Base-by-base conservation (phyloP, 2,888 invertebrate genomes). In the Leuctra nigra region DNA sequence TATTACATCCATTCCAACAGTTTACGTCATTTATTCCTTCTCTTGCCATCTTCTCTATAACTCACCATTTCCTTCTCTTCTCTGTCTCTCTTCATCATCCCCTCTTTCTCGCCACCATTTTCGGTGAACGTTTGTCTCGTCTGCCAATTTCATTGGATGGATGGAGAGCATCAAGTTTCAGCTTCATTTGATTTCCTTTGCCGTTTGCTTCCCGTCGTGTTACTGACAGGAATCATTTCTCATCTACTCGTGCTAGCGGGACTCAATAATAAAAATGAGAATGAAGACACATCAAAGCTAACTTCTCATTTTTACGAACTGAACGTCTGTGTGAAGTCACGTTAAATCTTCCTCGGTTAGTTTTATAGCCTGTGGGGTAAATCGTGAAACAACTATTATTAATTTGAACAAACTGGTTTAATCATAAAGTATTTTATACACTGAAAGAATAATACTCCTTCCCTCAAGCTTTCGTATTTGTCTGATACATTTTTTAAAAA, bases 171-270 rank as follows among this genome's bases (percentile, higher is more conserved):
- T 35, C 50, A 18, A 29, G 50, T 35, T 50, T 35, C 50, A 50
- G 50, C 33, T 35, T 50, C 50, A 50, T 50, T 50, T 50, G 50
- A 50, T 50, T 50, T 50, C 50, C 50, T 50, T 35, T 22, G 35
- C 50, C 50, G 33, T 50, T 50, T 50, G 50, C 50, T 33, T 33
- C 35, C 18, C 50, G 35, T 50, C 50, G 50, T 33, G 50, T 33
- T 35, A 20, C 20, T 50, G 50, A 50, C 50, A 50, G 50, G n/a
- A 16, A 35, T 18, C 50, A 50, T 50, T 50, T 35, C 35, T 50
- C 50, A 35, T 35, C 50, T 29, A 23, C 35, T n/a, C n/a, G n/a
- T n/a, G n/a, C n/a, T n/a, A 22, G 35, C 23, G 33, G 50, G 50
- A 22, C 44, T 35, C 33, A 35, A 18, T 33, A 44, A 50, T 50